A percentile compares a stretch with the other conserved stretches of the same genome.
Conservation (phyloP, 1,140 invertebrate genomes). For the Lycorma delicatula region DNA sequence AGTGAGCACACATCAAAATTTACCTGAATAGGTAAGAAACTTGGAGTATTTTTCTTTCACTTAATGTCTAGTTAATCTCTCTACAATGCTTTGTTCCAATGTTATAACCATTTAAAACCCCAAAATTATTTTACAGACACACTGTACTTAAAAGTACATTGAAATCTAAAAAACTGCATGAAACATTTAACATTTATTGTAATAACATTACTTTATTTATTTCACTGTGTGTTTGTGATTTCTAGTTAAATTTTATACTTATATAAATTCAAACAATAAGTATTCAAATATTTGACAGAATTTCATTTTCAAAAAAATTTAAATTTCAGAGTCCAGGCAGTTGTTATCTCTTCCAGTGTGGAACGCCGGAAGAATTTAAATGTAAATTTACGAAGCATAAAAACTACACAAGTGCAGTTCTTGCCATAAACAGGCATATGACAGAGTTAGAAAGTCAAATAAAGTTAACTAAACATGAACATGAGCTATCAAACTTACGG, state of each 20-base stretch:
- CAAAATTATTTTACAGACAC: no score
- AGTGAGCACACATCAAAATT: no score
- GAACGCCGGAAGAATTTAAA: slow-evolving; percentile 76
- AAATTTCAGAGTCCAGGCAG: slow-evolving; percentile 64
- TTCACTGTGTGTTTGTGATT: not conserved
- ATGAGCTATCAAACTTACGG: slow-evolving; percentile 68
- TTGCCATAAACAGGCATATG: slow-evolving; percentile 48
- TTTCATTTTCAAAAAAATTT: not conserved
- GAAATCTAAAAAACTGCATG: no score
- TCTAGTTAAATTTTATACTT: no score
- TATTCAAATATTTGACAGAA: not conserved
- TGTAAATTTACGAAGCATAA: slow-evolving; percentile 85
- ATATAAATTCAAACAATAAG: not conserved
- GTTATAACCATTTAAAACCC: no score
- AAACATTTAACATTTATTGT: no score
- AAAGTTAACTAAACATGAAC: slow-evolving; percentile 65
- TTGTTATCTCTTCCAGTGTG: slow-evolving; percentile 89
- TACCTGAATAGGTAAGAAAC: no score
- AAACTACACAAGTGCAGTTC: slow-evolving; percentile 81
- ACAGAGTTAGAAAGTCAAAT: slow-evolving; percentile 54
- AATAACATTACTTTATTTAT: not conserved
- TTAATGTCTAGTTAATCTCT: no score
- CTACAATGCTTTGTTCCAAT: no score
- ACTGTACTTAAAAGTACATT: no score
- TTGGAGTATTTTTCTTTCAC: no score